Evolutionary conservation across 1,140 invertebrate genomes (phyloP), one percentile per base, ranked within the genome.

Genomic region (Euschistus heros): DNA sequence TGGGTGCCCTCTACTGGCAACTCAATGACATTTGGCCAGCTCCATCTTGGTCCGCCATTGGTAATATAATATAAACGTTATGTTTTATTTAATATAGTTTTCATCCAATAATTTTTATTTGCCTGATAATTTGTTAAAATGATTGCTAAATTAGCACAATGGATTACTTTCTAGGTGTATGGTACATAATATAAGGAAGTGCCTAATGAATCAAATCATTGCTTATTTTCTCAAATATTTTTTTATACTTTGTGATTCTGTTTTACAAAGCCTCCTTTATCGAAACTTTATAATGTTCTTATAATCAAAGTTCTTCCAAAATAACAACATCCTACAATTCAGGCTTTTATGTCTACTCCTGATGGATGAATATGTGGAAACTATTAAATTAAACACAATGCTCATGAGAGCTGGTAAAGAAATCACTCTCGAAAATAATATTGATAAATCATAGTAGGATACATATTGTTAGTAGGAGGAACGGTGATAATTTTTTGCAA

Each of bases 1-100:
- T 97, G 91, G 97, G 97, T 17, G 94, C 95, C 17, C 79, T 99
- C 46, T 99, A 98, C 78, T 99, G 97, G 97, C 97, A 99, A 75
- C 76, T 99, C 1, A 98, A 99, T 77, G 96, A 99, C 76, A 90
- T 98, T 22, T 99, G 97, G 97, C 89, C 91, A 73, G 94, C 92
- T 13, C 93, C 96, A 0, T 92, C 94, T 5, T 99, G 97, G 97
- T 88, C 93, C 30, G 85, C 91, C 17, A 90, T 97, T 68, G 91
- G 89, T 86, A 76, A 76, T 13, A n/a, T n/a, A n/a, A n/a, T 10
- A 8, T 17, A 18, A 17, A 22, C 33, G 20, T 24, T 26, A 8
- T 8, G 26, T n/a, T 62, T 62, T 27, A 10, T 13, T 61, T 30
- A 13, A 15, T n/a, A n/a, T n/a, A n/a, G n/a, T n/a, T n/a, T n/a